Percentiles rank a stretch among this genome's conserved stretches.
These are phyloP conservation scores for Aradophagus sp. DNA, from an alignment of 1,140 invertebrate genomes.

Conservation along the genomic window DNA sequence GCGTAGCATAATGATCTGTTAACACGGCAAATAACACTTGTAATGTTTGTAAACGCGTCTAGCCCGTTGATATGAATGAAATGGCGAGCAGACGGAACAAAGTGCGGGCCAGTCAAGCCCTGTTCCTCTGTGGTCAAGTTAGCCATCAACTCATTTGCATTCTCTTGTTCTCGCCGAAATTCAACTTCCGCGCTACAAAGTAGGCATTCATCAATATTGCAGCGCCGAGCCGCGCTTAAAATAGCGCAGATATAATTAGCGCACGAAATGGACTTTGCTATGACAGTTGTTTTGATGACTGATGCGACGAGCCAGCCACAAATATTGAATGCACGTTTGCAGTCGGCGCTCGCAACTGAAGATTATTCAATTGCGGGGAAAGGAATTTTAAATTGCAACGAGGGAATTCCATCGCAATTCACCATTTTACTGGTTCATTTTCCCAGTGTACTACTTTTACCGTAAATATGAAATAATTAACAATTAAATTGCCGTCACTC, in stretches of 20 bases:
- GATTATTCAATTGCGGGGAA: too few relatives aligned
- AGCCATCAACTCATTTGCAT: conserved; percentile 66
- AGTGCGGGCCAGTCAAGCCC: conserved; percentile 38
- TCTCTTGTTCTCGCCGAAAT: conserved; percentile 60
- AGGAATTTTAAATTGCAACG: too few relatives aligned
- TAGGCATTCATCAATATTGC: conserved; percentile 37
- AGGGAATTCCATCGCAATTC: too few relatives aligned
- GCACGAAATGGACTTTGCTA: conserved; percentile 13
- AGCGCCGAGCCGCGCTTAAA: conserved; percentile 20
- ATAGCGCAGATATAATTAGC: conserved; percentile 30
- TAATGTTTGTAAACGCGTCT: conserved; percentile 40
- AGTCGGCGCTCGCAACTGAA: too few relatives aligned
- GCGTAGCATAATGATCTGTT: conserved; percentile 32
- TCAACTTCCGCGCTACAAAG: conserved; percentile 29
- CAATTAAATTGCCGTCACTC: too few relatives aligned
- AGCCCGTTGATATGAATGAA: conserved; percentile 44
- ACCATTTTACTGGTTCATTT: too few relatives aligned
- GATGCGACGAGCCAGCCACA: too few relatives aligned
- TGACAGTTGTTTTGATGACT: conserved; percentile 7
- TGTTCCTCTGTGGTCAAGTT: conserved; percentile 60
- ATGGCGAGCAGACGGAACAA: conserved; percentile 33
- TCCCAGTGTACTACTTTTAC: too few relatives aligned
- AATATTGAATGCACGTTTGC: too few relatives aligned
- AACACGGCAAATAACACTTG: conserved; percentile 26
- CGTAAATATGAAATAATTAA: too few relatives aligned